phyloP scores from a whole-genome alignment of 2,113 vertebrate species.

The Cheilinus undulatus region DNA sequence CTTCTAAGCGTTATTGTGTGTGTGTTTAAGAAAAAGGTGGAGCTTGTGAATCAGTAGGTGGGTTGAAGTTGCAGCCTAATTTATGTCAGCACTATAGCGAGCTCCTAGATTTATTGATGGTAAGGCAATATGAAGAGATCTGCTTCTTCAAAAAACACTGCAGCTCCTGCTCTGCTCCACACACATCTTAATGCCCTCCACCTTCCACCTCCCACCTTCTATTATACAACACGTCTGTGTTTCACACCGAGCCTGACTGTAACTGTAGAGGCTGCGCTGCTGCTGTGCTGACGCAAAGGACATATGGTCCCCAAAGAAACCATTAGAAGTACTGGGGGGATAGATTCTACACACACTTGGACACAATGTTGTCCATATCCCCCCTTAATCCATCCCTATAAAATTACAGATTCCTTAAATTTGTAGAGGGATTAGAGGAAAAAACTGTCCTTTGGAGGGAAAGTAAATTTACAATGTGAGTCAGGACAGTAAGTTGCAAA shows the following conservation, averaged over 20 bases:
- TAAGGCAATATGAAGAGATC: constrained; percentile 68
- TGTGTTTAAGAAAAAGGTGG: constrained; percentile 22
- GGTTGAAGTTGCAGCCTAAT: constrained; percentile 48
- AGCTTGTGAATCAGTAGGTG: constrained; percentile 26
- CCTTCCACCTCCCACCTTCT: constrained; percentile 52
- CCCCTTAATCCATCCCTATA: constrained; percentile 39
- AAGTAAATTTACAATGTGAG: constrained; percentile 61
- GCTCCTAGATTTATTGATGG: constrained; percentile 68
- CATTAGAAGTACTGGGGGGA: constrained; percentile 55
- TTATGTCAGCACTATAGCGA: constrained; percentile 72
- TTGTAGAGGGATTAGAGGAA: constrained; percentile 39
- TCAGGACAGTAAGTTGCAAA: constrained; percentile 60
- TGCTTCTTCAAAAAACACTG: constrained; percentile 56
- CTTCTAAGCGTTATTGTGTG: too few relatives aligned
- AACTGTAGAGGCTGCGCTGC: constrained; percentile 66
- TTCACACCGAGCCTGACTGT: constrained; percentile 62
- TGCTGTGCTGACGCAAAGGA: constrained; percentile 68
- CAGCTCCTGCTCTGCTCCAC: constrained; percentile 27
- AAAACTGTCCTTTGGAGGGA: constrained; percentile 38
- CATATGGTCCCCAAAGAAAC: constrained; percentile 69
- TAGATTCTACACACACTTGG: constrained; percentile 34
- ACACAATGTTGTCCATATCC: constrained; percentile 9
- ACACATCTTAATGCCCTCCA: constrained; percentile 49
- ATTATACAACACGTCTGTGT: constrained; percentile 69
- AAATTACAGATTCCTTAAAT: constrained; percentile 63